A percentile compares a stretch with the other conserved stretches of the same genome.
These are phyloP conservation scores for Nasonia oneida DNA, from an alignment of 2,888 invertebrate species.

Conservation along the genomic window DNA sequence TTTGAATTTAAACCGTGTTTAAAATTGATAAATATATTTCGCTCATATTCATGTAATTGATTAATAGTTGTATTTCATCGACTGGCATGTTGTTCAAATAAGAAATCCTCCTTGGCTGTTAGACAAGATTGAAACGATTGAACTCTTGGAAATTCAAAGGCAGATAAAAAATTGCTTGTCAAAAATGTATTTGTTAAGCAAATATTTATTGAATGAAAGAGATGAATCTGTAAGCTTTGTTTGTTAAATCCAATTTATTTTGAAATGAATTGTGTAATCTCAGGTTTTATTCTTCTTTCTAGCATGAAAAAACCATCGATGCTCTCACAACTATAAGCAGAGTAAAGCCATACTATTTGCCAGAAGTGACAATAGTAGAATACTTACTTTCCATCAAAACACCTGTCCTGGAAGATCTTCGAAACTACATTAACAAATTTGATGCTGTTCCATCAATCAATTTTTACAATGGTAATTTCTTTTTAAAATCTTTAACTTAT, in stretches of 20 bases:
- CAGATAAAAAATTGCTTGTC: slow-evolving; percentile 66
- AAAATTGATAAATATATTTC: neutral
- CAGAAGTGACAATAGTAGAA: slow-evolving; percentile 69
- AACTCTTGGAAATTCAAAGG: slow-evolving; percentile 64
- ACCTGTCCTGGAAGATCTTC: slow-evolving; percentile 66
- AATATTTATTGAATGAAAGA: slow-evolving; percentile 63
- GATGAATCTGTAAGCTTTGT: slow-evolving; percentile 62
- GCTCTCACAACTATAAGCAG: slow-evolving; percentile 62
- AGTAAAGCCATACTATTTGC: slow-evolving; percentile 64
- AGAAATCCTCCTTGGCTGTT: slow-evolving; percentile 66
- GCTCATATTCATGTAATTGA: slow-evolving; percentile 6
- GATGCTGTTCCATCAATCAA: slow-evolving; percentile 59
- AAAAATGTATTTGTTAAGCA: slow-evolving; percentile 69
- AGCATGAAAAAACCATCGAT: slow-evolving; percentile 62
- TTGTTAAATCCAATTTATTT: neutral
- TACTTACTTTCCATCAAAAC: slow-evolving; percentile 66
- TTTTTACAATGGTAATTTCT: slow-evolving; percentile 69
- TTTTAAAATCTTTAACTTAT: neutral
- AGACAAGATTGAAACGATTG: slow-evolving; percentile 64
- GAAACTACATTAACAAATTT: slow-evolving; percentile 65
- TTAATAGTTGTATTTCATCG: slow-evolving; percentile 68
- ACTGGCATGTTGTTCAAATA: slow-evolving; percentile 65
- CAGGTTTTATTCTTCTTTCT: slow-evolving; percentile 22
- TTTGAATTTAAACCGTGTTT: neutral
- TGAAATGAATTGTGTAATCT: neutral